Percentiles rank a stretch among this genome's conserved stretches.
Conservation (phyloP, 2,113 vertebrate genomes). For the Scophthalmus maximus region DNA sequence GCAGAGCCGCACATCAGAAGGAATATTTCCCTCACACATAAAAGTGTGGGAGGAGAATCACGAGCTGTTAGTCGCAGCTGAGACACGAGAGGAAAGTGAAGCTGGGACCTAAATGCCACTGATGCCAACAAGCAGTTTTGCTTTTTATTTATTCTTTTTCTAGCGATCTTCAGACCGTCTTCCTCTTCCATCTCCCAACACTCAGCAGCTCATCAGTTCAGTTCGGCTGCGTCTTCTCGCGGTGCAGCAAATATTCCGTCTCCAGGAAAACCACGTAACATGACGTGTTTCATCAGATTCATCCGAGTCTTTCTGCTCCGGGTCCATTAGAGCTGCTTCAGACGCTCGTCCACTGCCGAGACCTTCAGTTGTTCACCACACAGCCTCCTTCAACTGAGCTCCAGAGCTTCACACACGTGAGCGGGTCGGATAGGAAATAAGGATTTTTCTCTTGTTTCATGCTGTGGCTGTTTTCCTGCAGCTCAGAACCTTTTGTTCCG, state of each 20-base stretch:
- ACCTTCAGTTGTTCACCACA: conserved; percentile 65
- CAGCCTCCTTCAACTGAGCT: conserved; percentile 61
- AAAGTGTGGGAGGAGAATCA: conserved; percentile 50
- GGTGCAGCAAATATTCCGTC: conserved; percentile 37
- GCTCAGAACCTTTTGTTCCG: background rate
- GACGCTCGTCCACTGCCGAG: conserved; percentile 55
- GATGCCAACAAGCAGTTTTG: conserved; percentile 49
- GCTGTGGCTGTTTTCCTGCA: conserved; percentile 6
- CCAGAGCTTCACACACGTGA: conserved; percentile 32
- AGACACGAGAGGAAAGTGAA: conserved; percentile 37
- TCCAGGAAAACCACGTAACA: conserved; percentile 56
- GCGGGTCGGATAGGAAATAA: conserved; percentile 11
- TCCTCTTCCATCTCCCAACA: conserved; percentile 53
- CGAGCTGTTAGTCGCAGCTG: conserved; percentile 49
- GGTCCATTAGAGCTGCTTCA: conserved; percentile 54
- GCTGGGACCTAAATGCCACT: conserved; percentile 67
- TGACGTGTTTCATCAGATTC: conserved; percentile 37
- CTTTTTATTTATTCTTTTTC: conserved; percentile 21
- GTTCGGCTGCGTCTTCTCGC: conserved; percentile 23
- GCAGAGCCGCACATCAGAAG: conserved; percentile 28
- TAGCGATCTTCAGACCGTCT: conserved; percentile 39
- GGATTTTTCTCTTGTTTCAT: background rate
- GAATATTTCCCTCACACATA: conserved; percentile 52
- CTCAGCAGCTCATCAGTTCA: conserved; percentile 62
- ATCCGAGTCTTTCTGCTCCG: conserved; percentile 38